Percentiles rank a stretch among this genome's conserved stretches.
Evolutionary conservation across 2,797 vertebrate genomes (phyloP).

Genomic region (Sebastes steindachneri): DNA sequence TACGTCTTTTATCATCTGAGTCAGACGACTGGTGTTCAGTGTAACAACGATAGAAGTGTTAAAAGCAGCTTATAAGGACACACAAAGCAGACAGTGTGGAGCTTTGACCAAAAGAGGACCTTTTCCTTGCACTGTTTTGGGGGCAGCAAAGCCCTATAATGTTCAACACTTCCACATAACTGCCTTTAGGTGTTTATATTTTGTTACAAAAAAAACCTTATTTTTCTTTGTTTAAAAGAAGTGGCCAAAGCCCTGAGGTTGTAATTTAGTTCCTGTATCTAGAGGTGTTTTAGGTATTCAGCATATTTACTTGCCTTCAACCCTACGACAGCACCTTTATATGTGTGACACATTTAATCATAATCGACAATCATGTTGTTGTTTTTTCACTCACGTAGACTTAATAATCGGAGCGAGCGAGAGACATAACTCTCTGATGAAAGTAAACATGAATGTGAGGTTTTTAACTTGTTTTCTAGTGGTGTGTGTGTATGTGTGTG

Average conservation of each 20-base stretch:
- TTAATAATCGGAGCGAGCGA: slow-evolving; percentile 2
- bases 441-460: slow-evolving; percentile 57
- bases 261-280: slow-evolving; percentile 48
- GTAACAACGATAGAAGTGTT: neutral
- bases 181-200: slow-evolving; percentile 59
- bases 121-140: slow-evolving; percentile 35
- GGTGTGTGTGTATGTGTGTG: slow-evolving; percentile 1
- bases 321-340: slow-evolving; percentile 5
- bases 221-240: slow-evolving; percentile 25
- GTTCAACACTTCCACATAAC: slow-evolving; percentile 6
- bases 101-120: neutral
- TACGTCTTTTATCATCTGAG: neutral
- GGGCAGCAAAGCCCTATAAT: neutral
- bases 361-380: slow-evolving; percentile 55
- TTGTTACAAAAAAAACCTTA: slow-evolving; percentile 1
- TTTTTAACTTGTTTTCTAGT: slow-evolving; percentile 16
- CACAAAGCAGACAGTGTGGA: neutral
- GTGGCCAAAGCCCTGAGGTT: slow-evolving; percentile 58
- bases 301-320: slow-evolving; percentile 30
- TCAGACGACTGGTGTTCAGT: neutral
- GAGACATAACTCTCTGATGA: slow-evolving; percentile 34
- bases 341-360: slow-evolving; percentile 16
- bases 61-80: slow-evolving; percentile 13
- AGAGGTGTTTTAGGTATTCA: slow-evolving; percentile 34
- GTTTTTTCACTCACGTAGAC: slow-evolving; percentile 6